Evolutionary conservation across 2,888 invertebrate species (phyloP), one percentile per base, ranked within the genome.

Genomic region (Muschampia plurimacula): DNA sequence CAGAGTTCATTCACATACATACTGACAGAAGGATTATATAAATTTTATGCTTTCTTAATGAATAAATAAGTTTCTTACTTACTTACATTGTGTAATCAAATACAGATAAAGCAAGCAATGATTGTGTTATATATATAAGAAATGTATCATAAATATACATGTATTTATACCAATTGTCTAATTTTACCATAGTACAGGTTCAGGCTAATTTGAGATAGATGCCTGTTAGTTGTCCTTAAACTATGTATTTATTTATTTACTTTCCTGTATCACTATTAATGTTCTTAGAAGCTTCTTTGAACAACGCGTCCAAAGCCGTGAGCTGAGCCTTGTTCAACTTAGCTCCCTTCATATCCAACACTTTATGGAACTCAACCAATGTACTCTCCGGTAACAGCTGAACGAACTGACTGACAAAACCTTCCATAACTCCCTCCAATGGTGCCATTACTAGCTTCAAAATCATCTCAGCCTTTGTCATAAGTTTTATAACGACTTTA

Each of bases 391-490:
- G 98, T 72, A 99, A 88, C 12, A 99, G 89, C 85, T 98, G 98
- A 66, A 97, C 95, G 83, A 98, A 99, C 85, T 99, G 99, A 63
- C 97, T 97, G 0, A 98, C 97, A 83, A 99, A 97, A 0, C 96
- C 96, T 62, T 97, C 96, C 0, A 96, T 90, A 6, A 88, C 86
- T 0, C 86, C 87, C 78, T 98, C 98, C 22, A 97, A 94, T 0
- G 99, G 98, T 0, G 99, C 97, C 99, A 99, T 99, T 0, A 99
- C 98, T 44, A 99, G 96, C 94, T 99, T 99, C n/a, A 99, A 93
- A 55, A 99, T 97, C 98, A 99, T 99, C 90, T 99, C 99, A 0
- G 99, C 99, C 84, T 98, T 98, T 0, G 98, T 98, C 99, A 99
- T 99, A 49, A 99, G 96, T 91, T 97, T 97, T 0, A 97, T 96